phyloP scores from a whole-genome alignment of 30 jellyfish, hydroid and myxozoan genomes.

The Aurelia aurita complex sp. Pacific region DNA sequence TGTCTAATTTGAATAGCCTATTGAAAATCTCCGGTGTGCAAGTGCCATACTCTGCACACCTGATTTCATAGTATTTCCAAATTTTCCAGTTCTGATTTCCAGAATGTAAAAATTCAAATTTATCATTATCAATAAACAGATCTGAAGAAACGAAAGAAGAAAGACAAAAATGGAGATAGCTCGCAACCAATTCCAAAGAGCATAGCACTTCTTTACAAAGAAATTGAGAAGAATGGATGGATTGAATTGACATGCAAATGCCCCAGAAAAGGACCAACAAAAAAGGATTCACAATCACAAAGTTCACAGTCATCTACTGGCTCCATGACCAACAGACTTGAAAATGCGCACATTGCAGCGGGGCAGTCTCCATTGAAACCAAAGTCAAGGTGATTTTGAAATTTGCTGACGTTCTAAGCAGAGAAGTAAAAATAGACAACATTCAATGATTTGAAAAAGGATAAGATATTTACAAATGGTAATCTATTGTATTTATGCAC shows the following conservation, averaged over 20 bases:
- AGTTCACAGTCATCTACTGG: constrained; percentile 43
- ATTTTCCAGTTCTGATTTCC: too few relatives aligned
- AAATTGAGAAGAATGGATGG: constrained; percentile 70
- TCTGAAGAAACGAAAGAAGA: constrained; percentile 41
- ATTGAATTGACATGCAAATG: constrained; percentile 61
- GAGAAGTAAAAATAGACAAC: too few relatives aligned
- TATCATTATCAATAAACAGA: constrained; percentile 1
- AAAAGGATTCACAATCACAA: constrained; percentile 33
- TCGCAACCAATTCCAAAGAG: constrained; percentile 51
- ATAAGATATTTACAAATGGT: too few relatives aligned
- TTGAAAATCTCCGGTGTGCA: too few relatives aligned
- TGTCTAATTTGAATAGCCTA: too few relatives aligned
- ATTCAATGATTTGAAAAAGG: too few relatives aligned
- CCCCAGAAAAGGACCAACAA: constrained; percentile 77
- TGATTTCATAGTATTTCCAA: too few relatives aligned
- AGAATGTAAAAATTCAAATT: too few relatives aligned
- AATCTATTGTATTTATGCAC: too few relatives aligned
- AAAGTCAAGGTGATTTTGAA: constrained; percentile 19
- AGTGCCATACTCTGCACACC: too few relatives aligned
- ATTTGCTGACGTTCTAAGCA: background rate
- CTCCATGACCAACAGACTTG: constrained; percentile 41
- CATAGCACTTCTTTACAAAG: constrained; percentile 66
- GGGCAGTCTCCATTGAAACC: constrained; percentile 43
- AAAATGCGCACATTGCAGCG: constrained; percentile 29
- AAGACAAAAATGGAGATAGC: constrained; percentile 5